A percentile compares a stretch with the other conserved stretches of the same genome.
These are phyloP conservation scores for Cryptocheilus praepositus DNA, from an alignment of 2,888 invertebrate genomes.

Conservation along the genomic window DNA sequence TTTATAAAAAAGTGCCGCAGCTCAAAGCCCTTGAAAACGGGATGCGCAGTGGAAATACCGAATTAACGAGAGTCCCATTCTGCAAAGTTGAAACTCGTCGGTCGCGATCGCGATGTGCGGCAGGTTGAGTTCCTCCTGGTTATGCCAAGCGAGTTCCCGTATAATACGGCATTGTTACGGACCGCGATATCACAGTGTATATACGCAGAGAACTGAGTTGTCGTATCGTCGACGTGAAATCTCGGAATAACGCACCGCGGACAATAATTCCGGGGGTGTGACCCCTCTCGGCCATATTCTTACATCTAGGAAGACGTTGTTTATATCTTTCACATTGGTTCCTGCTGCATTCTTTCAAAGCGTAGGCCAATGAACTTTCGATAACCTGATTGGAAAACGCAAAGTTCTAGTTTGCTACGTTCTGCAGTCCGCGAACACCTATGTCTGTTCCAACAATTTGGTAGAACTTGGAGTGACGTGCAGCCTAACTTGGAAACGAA, in stretches of 20 bases:
- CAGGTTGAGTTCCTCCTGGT: constrained; percentile 18
- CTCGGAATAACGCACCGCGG: constrained; percentile 30
- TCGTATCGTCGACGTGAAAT: constrained; percentile 35
- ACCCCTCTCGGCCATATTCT: constrained; percentile 3
- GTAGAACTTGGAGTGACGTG: too few species aligned
- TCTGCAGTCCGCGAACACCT: too few species aligned
- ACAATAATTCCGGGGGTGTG: constrained; percentile 25
- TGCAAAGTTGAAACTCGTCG: constrained; percentile 1
- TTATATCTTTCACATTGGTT: too few species aligned
- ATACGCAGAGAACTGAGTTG: constrained; percentile 21
- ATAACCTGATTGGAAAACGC: too few species aligned
- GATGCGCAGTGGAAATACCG: neutral
- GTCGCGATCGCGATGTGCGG: constrained; percentile 33
- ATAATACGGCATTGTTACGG: constrained; percentile 48
- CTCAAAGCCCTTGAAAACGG: constrained; percentile 13
- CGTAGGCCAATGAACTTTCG: too few species aligned
- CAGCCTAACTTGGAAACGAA: too few species aligned
- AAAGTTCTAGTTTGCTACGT: too few species aligned
- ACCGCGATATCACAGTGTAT: constrained; percentile 25
- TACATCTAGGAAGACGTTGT: neutral
- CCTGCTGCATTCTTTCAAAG: too few species aligned
- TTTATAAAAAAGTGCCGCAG: too few species aligned
- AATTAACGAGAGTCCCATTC: neutral
- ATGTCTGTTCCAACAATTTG: too few species aligned
- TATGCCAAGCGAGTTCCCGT: constrained; percentile 19